Conservation (phyloP, 2,888 invertebrate species). For the Folsomia candida region DNA sequence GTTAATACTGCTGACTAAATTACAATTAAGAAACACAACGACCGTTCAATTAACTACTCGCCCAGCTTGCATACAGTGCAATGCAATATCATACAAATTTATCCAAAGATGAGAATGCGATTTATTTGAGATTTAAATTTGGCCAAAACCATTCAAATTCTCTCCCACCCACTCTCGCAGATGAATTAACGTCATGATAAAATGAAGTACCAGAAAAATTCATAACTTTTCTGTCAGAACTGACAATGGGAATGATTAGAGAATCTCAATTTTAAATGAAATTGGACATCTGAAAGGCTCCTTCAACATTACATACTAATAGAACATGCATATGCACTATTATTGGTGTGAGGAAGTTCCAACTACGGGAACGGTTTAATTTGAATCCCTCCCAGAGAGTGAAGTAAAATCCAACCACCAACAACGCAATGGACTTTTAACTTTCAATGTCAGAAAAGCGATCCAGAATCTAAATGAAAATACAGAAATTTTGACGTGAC, state of each 20-base stretch:
- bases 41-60: too few species aligned
- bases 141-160: neutral
- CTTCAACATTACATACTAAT: conserved; percentile 13
- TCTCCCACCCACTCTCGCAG: too few species aligned
- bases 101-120: too few species aligned
- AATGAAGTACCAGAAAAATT: neutral
- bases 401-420: conserved; percentile 7
- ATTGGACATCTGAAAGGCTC: conserved; percentile 26
- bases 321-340: too few species aligned
- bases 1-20: too few species aligned
- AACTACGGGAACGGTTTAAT: conserved; percentile 8
- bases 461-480: neutral
- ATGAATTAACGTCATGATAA: neutral
- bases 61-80: too few species aligned
- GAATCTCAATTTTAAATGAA: conserved; percentile 34
- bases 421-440: neutral
- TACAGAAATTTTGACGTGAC: conserved; percentile 11
- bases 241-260: conserved; percentile 18
- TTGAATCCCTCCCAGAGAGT: conserved; percentile 25
- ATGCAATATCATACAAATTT: too few species aligned
- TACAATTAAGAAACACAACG: too few species aligned
- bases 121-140: too few species aligned
- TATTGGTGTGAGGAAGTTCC: neutral
- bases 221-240: conserved; percentile 19
- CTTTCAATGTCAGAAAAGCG: neutral